Conservation (phyloP, 1,140 invertebrate genomes). For the Gyrodactylus salaris region DNA sequence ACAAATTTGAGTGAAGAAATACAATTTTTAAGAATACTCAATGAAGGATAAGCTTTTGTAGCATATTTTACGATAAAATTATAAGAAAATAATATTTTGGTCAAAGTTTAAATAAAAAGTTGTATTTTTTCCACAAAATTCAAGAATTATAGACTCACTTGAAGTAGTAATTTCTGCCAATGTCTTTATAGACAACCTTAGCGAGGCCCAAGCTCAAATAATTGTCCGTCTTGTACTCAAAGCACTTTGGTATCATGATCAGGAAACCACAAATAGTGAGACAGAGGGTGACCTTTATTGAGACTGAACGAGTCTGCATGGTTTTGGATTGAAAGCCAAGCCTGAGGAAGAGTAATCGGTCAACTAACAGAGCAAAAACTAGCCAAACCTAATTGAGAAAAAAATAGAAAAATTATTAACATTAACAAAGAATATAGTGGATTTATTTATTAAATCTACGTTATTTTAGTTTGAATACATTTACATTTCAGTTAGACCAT, state of each 20-base stretch:
- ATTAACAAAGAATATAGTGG: no score
- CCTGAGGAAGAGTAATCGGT: constrained; percentile 1
- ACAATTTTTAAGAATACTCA: no score
- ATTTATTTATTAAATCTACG: no score
- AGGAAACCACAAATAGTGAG: neutral
- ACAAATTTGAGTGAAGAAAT: no score
- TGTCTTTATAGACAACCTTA: neutral
- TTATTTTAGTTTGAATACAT: no score
- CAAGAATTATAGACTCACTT: neutral
- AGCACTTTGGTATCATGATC: neutral
- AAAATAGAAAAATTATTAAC: neutral
- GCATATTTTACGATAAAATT: no score
- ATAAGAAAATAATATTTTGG: neutral
- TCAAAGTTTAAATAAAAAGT: no score
- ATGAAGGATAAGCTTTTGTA: no score
- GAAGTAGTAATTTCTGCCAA: neutral
- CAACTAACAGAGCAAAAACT: neutral
- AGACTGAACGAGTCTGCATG: neutral
- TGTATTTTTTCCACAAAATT: no score
- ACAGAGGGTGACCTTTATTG: neutral
- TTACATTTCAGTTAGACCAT: no score
- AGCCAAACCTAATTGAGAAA: neutral
- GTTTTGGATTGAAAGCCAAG: constrained; percentile 4
- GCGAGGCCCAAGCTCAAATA: neutral
- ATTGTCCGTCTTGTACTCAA: neutral